phyloP scores from a whole-genome alignment of 2,113 vertebrate species.

The Gnathonemus longibarbis region DNA sequence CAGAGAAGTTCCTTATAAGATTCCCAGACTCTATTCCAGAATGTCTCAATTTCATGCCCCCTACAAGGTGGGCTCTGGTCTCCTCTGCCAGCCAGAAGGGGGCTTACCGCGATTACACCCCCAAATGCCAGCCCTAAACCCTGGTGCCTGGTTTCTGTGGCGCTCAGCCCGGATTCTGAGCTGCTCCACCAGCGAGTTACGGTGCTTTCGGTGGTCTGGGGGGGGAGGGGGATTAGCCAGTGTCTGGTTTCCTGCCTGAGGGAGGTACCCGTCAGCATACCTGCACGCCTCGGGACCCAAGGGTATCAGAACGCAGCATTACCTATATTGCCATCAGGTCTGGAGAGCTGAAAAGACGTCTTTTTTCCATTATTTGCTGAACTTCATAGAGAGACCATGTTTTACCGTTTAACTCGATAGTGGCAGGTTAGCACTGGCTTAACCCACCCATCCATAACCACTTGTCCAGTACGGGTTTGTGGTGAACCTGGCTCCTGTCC shows the following conservation, averaged over 20 bases:
- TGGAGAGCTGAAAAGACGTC: neutral
- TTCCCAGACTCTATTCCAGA: slow-evolving; percentile 42
- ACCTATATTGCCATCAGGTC: neutral
- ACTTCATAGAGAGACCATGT: neutral
- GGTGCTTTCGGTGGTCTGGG: neutral
- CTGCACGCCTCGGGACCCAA: neutral
- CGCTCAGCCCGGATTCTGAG: neutral
- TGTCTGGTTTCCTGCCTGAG: neutral
- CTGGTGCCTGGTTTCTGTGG: slow-evolving; percentile 41
- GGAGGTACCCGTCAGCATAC: neutral
- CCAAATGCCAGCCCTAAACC: slow-evolving; percentile 45
- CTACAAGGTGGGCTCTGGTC: slow-evolving; percentile 34
- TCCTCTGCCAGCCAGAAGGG: slow-evolving; percentile 37
- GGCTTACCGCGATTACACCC: slow-evolving; percentile 48
- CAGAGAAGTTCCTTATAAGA: slow-evolving; percentile 46
- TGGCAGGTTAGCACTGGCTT: neutral
- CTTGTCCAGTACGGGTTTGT: neutral
- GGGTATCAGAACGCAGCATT: neutral
- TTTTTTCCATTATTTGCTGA: neutral
- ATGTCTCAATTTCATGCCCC: slow-evolving; percentile 47
- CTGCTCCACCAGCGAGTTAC: neutral
- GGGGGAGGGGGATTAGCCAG: neutral
- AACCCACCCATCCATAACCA: neutral
- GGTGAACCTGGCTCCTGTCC: neutral
- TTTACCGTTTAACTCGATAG: neutral